A percentile compares a stretch with the other conserved stretches of the same genome.
phyloP scores from a whole-genome alignment of 2,797 vertebrate species.

The Sebastes itinus region DNA sequence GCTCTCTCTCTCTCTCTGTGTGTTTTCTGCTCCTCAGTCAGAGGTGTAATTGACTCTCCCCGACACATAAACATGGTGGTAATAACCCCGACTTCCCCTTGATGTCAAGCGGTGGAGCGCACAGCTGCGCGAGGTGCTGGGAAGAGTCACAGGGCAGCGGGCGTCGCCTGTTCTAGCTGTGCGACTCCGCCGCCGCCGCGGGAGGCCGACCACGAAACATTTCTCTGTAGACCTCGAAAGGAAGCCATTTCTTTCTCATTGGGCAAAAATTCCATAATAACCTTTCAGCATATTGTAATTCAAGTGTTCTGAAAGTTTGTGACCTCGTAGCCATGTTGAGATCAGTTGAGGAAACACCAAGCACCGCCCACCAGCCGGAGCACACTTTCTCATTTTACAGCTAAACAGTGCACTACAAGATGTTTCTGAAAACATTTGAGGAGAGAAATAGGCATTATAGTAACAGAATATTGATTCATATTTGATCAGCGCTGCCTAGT shows the following conservation, averaged over 20 bases:
- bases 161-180: not conserved
- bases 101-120: constrained; percentile 37
- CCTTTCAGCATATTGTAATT: no score
- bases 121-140: constrained; percentile 40
- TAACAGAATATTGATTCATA: no score
- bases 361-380: no score
- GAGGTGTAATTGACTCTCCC: constrained; percentile 61
- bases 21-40: constrained; percentile 1
- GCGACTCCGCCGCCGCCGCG: not conserved
- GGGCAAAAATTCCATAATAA: no score
- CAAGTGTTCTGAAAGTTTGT: no score
- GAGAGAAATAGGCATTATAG: no score
- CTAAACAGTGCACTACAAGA: no score
- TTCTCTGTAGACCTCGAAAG: not conserved
- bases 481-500: no score
- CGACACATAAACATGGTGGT: constrained; percentile 61
- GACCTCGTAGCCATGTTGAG: no score
- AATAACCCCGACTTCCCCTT: constrained; percentile 58
- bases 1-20: not conserved
- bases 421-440: no score
- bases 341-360: no score
- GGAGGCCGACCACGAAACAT: constrained; percentile 9
- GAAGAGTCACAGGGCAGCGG: constrained; percentile 28
- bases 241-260: not conserved
- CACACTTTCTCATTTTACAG: no score